Evolutionary conservation across 1,140 invertebrate genomes (phyloP), one percentile per base, ranked within the genome.

Genomic region (Diploscapter pachys): DNA sequence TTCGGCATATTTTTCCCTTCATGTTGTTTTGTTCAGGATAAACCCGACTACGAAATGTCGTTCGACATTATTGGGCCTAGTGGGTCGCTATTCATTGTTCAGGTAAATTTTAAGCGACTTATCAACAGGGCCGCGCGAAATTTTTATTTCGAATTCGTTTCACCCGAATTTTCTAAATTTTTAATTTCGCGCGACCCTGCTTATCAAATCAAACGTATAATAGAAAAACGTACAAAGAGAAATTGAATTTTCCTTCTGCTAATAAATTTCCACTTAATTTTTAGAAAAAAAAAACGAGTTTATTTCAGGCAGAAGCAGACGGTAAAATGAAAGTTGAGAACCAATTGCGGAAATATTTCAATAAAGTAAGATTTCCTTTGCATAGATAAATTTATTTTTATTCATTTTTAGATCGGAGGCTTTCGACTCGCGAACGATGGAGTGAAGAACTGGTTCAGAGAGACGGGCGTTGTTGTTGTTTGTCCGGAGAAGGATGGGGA

Each of bases 11-110:
- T n/a, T 61, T 4, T 9, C n/a, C 57, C 31, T 57, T 69, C 5
- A 8, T 55, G 1, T 31, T 31, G 31, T 31, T 63, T 62, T 77
- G 79, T 76, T 63, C 63, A 82, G 81, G 73, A 84, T 13, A 84
- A 79, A 61, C 82, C 82, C 4, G 81, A 83, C 62, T 50, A 72
- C 3, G 72, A 69, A 8, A 54, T 79, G 56, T 51, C 54, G 8
- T 83, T 77, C 55, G 80, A 83, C 8, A 50, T 83, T 3, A 80
- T 79, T 61, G 81, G 81, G 5, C 81, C 81, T 4, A 13, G 67
- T 64, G 81, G 81, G 51, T 76, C 82, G 6, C 79, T 82, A 56
- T 79, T 84, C 65, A 79, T 85, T 50, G 71, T 83, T 31, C 75
- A 31, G 57, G 49, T 65, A 80, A 8, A 66, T 81, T 31, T 31